Base-by-base conservation (phyloP, 2,797 vertebrate species). In the Sebastes baramenuke region DNA sequence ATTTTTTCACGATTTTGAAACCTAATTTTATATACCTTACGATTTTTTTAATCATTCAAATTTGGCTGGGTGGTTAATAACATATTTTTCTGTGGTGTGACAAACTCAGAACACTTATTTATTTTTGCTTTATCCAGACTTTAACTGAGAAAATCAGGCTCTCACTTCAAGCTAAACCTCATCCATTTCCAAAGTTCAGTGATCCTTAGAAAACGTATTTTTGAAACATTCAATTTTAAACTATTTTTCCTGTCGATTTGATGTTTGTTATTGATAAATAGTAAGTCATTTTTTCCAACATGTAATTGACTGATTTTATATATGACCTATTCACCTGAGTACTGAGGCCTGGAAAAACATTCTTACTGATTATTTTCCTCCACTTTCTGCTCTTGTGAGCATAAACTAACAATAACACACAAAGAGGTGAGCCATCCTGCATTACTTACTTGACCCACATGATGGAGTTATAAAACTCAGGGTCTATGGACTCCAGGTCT, bases 381-480 rank as follows among this genome's bases (percentile, higher is more conserved):
- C 5, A 22, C 18, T 38, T 18, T 71, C 9, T 62, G 20, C 14
- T 8, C 3, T 52, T 12, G 6, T 14, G 16, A 59, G 16, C 13
- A 59, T 20, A 9, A 36, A 36, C 32, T 8, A 2, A 24, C 13
- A 25, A 46, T 1, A 38, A 36, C 3, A 12, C 38, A 61, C 10
- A 68, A 14, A 65, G 27, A 46, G 22, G 5, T 38, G 2, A 14
- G 2, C 8, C 24, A 27, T 3, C 10, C 4, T 16, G 64, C 5
- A 6, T 6, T 88, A 96, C 97, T 96, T 93, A 99, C 98, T 98
- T 99, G 89, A 99, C 98, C 98, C 98, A 99, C 89, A 98, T 93
- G 5, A 99, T 98, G 87, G 98, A 99, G 96, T 99, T 99, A 92
- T 97, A 99, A 84, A 98, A 99, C 94, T 99, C 98, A 0, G 98